Base-by-base conservation (phyloP, 1,140 invertebrate genomes). In the Neoseiulus cucumeris region DNA sequence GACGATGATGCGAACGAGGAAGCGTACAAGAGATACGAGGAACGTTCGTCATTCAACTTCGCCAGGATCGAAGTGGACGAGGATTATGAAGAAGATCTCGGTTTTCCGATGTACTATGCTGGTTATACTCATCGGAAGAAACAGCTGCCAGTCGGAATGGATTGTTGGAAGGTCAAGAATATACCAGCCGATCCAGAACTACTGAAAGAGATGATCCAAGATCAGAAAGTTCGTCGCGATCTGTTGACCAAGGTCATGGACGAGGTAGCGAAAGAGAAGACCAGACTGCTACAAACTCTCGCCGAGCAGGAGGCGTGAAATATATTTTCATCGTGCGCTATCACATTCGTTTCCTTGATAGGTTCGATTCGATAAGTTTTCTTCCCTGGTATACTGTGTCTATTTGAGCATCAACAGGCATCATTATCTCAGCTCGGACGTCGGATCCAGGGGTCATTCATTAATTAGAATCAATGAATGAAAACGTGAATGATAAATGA, bases 51-150 rank as follows among this genome's bases (percentile, higher is more conserved):
- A 12, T 59, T 59, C 51, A 33, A 59, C 22, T 33, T 18, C 22
- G 51, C 51, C 22, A 25, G 51, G 14, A 59, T 59, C 4, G 51
- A 59, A 25, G 33, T 59, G 14, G 51, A 59, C 9, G 51, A 59
- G 22, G 51, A 59, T 20, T 25, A 59, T 20, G 51, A 59, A 9
- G 51, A 59, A 33, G 51, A 59, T 25, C 22, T 59, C 14, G 51
- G 51, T 1, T 59, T 59, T 9, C 51, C 51, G n/a, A 59, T 59
- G 51, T 59, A 59, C 51, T 59, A 59, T 25, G 51, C 51, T 2
- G 51, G 51, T 20, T 59, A 59, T 9, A 59, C 51, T 1, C 51
- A 59, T 33, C 25, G 51, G 22, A 59, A 59, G 22, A 59, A 59
- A 25, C 51, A 59, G 22, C 9, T 59, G 22, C 51, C 51, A 25